Evolutionary conservation across 2,797 vertebrate genomes (phyloP), one percentile per base, ranked within the genome.

Genomic region (Merluccius polli): DNA sequence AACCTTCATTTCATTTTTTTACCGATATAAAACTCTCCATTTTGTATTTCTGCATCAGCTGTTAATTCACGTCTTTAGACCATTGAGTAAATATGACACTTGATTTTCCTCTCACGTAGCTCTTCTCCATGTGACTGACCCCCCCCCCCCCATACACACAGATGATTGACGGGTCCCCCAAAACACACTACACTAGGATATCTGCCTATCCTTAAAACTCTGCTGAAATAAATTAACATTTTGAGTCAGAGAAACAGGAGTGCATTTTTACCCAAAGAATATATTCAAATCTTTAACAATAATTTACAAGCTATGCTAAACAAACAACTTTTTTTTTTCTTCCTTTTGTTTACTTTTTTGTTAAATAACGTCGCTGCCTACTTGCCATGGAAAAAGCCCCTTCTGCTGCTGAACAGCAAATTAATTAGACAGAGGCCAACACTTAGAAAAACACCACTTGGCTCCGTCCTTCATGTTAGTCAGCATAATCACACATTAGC

Each of bases 161-260:
- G 59, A 81, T 78, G 83, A 83, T 73, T 15, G 82, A 83, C 78
- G 81, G 80, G 83, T 78, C 80, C 85, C 81, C 18, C 7, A 6
- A 59, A 24, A 59, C 7, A 38, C 73, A 78, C 73, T 59, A 86
- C 81, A 80, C 82, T 69, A 82, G 79, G 1, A 82, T 84, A 87
- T 80, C 85, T 81, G 29, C 85, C 81, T 85, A 79, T 77, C 67
- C 77, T 82, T 78, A 86, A 75, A 77, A 83, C 83, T 87, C 75
- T 85, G 79, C 76, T 89, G 88, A 90, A 92, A 93, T 93, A 93
- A 93, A 93, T 94, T 88, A 92, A 92, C 80, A 59, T 81, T 87
- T 85, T 79, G 77, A 79, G 73, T 88, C 83, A 89, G 85, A 92
- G 87, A 89, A 89, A 87, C 78, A 86, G 88, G 83, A 91, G 92